phyloP scores from a whole-genome alignment of 2,888 invertebrate species.

The Neoaliturus tenellus region DNA sequence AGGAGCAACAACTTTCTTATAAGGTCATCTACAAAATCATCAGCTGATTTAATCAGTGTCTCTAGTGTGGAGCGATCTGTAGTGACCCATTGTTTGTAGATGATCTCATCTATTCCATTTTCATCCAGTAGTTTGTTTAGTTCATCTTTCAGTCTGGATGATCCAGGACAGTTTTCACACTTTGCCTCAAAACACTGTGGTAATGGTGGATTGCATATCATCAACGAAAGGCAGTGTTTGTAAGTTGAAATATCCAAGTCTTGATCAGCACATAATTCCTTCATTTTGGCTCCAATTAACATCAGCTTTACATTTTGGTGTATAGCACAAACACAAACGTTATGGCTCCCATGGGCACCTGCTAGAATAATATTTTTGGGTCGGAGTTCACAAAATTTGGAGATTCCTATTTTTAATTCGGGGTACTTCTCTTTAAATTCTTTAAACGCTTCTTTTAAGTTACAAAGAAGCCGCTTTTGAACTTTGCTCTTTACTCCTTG shows the following conservation, averaged over 20 bases:
- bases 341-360: too few species aligned
- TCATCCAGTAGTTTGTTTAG: slow-evolving; percentile 39
- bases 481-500: too few species aligned
- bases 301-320: slow-evolving; percentile 37
- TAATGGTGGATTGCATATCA: slow-evolving; percentile 30
- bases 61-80: slow-evolving; percentile 32
- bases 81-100: slow-evolving; percentile 37
- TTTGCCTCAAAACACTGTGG: slow-evolving; percentile 26
- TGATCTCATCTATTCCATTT: slow-evolving; percentile 28
- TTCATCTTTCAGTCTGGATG: slow-evolving; percentile 35
- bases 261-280: not conserved
- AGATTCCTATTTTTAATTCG: too few species aligned
- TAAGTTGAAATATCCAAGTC: slow-evolving; percentile 38
- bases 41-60: slow-evolving; percentile 7
- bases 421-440: too few species aligned
- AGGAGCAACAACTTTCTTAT: slow-evolving; percentile 28
- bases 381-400: too few species aligned
- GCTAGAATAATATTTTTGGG: too few species aligned
- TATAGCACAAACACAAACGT: slow-evolving; percentile 25
- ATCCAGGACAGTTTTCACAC: slow-evolving; percentile 28
- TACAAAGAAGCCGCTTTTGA: too few species aligned
- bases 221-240: too few species aligned
- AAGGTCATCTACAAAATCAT: slow-evolving; percentile 27
- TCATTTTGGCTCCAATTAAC: slow-evolving; percentile 4
- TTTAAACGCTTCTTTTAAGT: too few species aligned